Evolutionary conservation across 2,797 vertebrate genomes (phyloP).

Genomic region (Mycteria americana): DNA sequence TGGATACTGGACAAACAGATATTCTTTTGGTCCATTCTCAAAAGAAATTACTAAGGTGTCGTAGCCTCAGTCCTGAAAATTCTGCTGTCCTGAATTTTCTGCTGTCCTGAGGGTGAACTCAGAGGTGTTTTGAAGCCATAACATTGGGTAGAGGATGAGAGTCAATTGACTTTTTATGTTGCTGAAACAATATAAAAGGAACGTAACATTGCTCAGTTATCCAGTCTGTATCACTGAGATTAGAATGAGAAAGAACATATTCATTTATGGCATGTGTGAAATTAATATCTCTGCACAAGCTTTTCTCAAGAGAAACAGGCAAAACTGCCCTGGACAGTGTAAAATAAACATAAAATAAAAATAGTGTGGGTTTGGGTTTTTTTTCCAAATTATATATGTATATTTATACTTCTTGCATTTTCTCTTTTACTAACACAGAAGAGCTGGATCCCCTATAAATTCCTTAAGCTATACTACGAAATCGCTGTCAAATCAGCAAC

Average conservation of each 20-base stretch:
- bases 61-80: background rate
- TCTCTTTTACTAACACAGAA: background rate
- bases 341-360: background rate
- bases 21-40: background rate
- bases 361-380: fast-evolving
- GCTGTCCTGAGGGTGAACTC: background rate
- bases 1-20: background rate
- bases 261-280: background rate
- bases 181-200: background rate
- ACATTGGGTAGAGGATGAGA: background rate
- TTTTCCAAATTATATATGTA: background rate
- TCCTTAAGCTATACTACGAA: background rate
- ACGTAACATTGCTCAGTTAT: background rate
- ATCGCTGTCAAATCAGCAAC: background rate
- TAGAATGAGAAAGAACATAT: background rate
- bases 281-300: background rate
- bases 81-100: background rate
- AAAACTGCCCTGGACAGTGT: background rate
- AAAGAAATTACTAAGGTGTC: background rate
- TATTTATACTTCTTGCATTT: background rate
- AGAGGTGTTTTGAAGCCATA: background rate
- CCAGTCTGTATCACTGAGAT: background rate
- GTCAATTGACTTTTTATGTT: background rate
- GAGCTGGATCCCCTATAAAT: background rate
- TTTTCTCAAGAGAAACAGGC: background rate